These are phyloP conservation scores for Donacobius atricapilla DNA, from an alignment of 2,113 vertebrate species.

Conservation along the genomic window DNA sequence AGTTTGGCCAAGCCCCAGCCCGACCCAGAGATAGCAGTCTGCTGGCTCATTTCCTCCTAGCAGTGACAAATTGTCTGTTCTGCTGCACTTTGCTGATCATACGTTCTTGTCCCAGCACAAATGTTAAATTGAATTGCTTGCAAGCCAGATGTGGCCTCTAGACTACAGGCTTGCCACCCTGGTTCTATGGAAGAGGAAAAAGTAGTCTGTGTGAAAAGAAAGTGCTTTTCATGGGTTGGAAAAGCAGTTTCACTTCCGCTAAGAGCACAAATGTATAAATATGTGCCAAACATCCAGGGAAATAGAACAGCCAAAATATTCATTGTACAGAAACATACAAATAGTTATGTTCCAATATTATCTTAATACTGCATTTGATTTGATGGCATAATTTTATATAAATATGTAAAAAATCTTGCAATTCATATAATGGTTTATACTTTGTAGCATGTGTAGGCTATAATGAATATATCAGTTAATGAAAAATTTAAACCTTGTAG, in stretches of 20 bases:
- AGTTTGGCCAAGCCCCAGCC: neutral
- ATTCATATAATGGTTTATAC: neutral
- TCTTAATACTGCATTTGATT: neutral
- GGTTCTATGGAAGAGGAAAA: neutral
- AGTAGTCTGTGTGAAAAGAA: neutral
- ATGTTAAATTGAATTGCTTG: neutral
- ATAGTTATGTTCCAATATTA: neutral
- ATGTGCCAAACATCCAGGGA: neutral
- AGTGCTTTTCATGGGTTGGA: neutral
- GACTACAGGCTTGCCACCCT: neutral
- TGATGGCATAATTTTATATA: neutral
- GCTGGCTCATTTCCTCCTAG: neutral
- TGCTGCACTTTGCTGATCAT: neutral
- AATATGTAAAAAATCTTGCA: neutral
- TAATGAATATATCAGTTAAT: neutral
- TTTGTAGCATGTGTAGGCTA: neutral
- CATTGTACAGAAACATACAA: neutral
- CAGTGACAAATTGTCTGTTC: neutral
- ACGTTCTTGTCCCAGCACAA: neutral
- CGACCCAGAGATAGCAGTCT: neutral
- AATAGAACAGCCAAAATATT: neutral
- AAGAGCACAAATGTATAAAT: neutral
- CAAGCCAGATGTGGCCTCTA: neutral
- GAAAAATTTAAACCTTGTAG: neutral
- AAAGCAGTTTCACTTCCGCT: neutral